Base-by-base conservation (phyloP, 2,113 vertebrate genomes). In the Leptobrachium ailaonicum region DNA sequence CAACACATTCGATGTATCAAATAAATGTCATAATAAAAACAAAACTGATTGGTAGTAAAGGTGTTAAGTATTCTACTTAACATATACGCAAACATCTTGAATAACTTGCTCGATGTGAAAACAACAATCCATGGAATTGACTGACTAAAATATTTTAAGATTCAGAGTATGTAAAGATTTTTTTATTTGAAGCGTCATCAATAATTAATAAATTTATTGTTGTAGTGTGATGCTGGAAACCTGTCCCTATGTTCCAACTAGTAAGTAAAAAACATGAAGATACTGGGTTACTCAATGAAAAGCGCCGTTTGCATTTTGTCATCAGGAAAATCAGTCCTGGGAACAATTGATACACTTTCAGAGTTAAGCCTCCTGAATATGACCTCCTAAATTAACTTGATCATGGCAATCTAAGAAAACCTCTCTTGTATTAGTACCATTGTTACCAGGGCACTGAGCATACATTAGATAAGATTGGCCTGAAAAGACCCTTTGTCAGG, bases 271-370 rank as follows among this genome's bases (percentile, higher is more conserved):
- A 74, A 62, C 63, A 68, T 68, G 62, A 75, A 32, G 20, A 53
- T 68, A 81, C 53, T 68, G 41, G 66, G 75, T 75, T 75, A 81
- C 79, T 62, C 64, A 20, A 62, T 42, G 71, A 68, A 75, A 71
- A 69, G 43, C 79, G 74, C 79, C 74, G 58, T 81, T 81, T 81
- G 75, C 79, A 81, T 62, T 81, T 69, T 81, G 79, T 74, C 79
- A 81, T 81, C 72, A 81, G 69, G 71, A 75, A 81, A 74, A 81
- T 81, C 72, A 75, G 79, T 53, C 42, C 56, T 75, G 79, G 79
- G 79, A 81, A 66, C 79, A 81, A 75, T 75, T 81, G 79, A 81
- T 81, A 81, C 79, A 75, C 71, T 69, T 74, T 81, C 79, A 81
- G 72, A 75, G 79, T 68, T 81, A 81, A 81, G 73, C 64, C 71